A percentile compares a stretch with the other conserved stretches of the same genome.
phyloP scores from a whole-genome alignment of 2,113 vertebrate genomes.

The Fulmarus glacialis region DNA sequence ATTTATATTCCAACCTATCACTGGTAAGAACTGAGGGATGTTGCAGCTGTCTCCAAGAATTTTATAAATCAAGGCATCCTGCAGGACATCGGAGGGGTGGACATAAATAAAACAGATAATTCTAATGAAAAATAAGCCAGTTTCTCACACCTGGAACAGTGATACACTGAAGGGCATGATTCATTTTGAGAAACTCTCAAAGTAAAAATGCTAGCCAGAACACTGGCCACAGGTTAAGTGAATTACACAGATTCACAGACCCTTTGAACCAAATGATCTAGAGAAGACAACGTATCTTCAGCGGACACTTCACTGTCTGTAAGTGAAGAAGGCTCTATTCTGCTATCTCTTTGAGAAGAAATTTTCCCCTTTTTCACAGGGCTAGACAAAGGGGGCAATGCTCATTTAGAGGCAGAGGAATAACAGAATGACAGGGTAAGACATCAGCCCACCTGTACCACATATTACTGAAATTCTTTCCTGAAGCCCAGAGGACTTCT shows the following conservation, averaged over 20 bases:
- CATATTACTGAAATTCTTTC: constrained; percentile 16
- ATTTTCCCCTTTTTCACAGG: not conserved
- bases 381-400: not conserved
- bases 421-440: not conserved
- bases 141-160: not conserved
- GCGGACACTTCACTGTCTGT: no score
- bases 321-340: not conserved
- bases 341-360: not conserved
- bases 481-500: not conserved
- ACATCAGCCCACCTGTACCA: constrained; percentile 9
- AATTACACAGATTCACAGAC: not conserved
- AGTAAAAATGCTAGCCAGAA: not conserved
- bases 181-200: not conserved
- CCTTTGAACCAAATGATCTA: not conserved
- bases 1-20: not conserved
- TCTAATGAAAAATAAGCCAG: not conserved
- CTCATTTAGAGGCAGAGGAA: not conserved
- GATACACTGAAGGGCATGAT: not conserved
- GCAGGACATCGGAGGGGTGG: not conserved
- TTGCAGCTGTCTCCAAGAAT: not conserved
- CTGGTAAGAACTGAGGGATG: not conserved
- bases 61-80: not conserved
- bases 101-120: not conserved
- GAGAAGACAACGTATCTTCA: not conserved
- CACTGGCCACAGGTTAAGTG: not conserved